Evolutionary conservation across 2,888 invertebrate species (phyloP), one percentile per base, ranked within the genome.

Genomic region (Terebella lapidaria): DNA sequence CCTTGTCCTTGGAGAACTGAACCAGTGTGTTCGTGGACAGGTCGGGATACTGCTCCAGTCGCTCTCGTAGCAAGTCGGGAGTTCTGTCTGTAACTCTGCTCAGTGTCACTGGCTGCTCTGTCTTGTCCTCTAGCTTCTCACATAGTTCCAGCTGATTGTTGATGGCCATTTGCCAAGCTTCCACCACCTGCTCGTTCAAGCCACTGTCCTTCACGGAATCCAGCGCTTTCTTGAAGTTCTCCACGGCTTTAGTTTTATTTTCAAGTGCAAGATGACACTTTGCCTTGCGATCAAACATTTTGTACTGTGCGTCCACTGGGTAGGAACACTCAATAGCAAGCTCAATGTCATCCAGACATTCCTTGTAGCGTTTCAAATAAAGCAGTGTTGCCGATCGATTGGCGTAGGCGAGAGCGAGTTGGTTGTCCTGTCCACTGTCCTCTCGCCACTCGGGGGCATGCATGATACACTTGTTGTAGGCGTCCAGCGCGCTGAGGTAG

Each of bases 211-310:
- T 59, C 2, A 73, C 22, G 20, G 54, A 54, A 4, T 63, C 46
- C 30, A 67, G 63, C 27, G 75, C 74, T 42, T 67, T 64, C 24
- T 72, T 27, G 69, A 73, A 71, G 24, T 71, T 67, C 56, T 62
- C 68, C 46, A 69, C 63, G 0, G 85, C 85, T 22, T 79, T 74
- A 0, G 76, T 73, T 35, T 69, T 73, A 35, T 83, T 75, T 1
- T 81, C 78, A 54, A 88, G 72, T 72, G 86, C 85, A 22, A 84
- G 79, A 66, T 84, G 84, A 76, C 89, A 89, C 69, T 87, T 86
- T 0, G 86, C 86, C 68, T 84, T 83, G 26, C 90, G 84, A 22
- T 88, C 77, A 57, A 85, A 81, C 57, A 91, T 79, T 80, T 90
- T 91, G 70, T 86, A 85, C 29, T 80, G 80, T 55, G 86, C 81